Percentiles rank a stretch among this genome's conserved stretches.
These are phyloP conservation scores for Ciona savignyi DNA, from an alignment of 23 tunicate species.

Conservation along the genomic window DNA sequence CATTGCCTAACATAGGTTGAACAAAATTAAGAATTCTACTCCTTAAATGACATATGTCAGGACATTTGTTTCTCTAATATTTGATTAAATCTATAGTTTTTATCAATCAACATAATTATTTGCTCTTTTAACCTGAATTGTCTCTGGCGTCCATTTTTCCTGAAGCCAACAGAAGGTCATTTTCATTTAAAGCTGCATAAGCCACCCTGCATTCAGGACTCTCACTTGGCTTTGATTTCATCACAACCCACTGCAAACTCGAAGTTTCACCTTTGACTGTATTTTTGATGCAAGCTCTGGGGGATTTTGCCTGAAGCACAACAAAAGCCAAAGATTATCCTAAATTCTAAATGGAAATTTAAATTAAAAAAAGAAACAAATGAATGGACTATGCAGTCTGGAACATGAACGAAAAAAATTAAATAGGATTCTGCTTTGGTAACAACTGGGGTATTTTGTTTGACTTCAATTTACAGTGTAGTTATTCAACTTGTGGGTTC, in stretches of 20 bases:
- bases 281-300: not conserved
- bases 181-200: constrained; percentile 12
- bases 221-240: not conserved
- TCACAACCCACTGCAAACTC: constrained; percentile 18
- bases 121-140: not conserved
- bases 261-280: constrained; percentile 14
- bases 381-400: too few species aligned
- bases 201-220: constrained; percentile 6
- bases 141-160: constrained; percentile 4
- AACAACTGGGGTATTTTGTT: too few species aligned
- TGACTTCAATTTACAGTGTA: too few species aligned
- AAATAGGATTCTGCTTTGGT: too few species aligned
- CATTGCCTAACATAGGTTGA: too few species aligned
- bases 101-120: not conserved
- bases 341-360: not conserved
- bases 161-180: constrained; percentile 17
- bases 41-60: too few species aligned
- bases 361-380: too few species aligned
- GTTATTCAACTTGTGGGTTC: too few species aligned
- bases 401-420: too few species aligned
- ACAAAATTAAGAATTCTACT: too few species aligned
- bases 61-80: too few species aligned
- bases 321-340: not conserved
- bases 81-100: too few species aligned
- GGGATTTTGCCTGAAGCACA: not conserved